Percentiles rank a stretch among this genome's conserved stretches.
phyloP scores from a whole-genome alignment of 2,113 vertebrate genomes.

The Ivindomyrus marchei region DNA sequence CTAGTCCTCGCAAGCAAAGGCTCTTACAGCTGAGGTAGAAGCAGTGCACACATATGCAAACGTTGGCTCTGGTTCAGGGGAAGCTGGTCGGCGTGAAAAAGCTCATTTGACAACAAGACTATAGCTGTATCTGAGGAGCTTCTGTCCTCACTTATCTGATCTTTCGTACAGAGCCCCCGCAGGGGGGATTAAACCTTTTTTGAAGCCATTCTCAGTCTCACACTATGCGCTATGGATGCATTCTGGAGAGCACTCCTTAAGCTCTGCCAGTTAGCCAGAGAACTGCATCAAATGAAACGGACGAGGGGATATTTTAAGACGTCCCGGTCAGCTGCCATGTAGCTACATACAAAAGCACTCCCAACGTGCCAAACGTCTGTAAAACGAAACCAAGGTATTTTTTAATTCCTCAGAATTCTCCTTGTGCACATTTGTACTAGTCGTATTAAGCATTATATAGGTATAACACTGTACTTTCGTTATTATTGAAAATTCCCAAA shows the following conservation, averaged over 20 bases:
- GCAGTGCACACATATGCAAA: constrained; percentile 14
- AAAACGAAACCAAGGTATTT: not conserved
- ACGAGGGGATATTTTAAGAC: not conserved
- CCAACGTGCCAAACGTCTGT: not conserved
- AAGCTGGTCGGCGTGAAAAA: constrained; percentile 24
- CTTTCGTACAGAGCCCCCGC: constrained; percentile 18
- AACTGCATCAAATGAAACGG: not conserved
- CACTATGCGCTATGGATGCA: constrained; percentile 14
- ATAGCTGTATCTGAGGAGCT: constrained; percentile 23
- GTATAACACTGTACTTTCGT: not conserved
- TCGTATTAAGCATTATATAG: not conserved
- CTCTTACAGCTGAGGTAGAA: constrained; percentile 11
- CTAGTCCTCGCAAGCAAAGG: not conserved
- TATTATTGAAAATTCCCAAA: not conserved
- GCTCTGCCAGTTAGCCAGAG: not conserved
- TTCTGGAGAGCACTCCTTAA: constrained; percentile 14
- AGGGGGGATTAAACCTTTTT: constrained; percentile 21
- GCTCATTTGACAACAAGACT: constrained; percentile 28
- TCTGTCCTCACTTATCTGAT: constrained; percentile 31
- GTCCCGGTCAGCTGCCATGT: not conserved
- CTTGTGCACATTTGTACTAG: not conserved
- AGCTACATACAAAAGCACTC: not conserved
- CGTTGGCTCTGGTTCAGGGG: constrained; percentile 20
- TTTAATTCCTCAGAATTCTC: not conserved
- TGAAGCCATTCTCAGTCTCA: constrained; percentile 22